Evolutionary conservation across 2,888 invertebrate species (phyloP).

Genomic region (Capitulum mitella): DNA sequence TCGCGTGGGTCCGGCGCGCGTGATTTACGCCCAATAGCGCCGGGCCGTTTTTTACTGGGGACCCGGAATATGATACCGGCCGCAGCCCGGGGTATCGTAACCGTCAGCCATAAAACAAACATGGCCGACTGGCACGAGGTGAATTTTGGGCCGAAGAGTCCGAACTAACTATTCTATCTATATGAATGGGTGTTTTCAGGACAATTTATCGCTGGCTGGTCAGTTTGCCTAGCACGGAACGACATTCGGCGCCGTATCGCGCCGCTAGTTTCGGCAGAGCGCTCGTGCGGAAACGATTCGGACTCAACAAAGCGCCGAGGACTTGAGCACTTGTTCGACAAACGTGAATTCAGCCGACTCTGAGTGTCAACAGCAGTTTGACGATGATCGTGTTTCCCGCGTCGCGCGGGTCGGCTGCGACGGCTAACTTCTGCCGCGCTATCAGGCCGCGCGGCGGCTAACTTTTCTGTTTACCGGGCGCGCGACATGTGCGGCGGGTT

Average conservation of each 20-base stretch:
- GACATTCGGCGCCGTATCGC: too few relatives aligned
- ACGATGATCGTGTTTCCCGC: neutral
- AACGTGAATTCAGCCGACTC: neutral
- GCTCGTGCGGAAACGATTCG: too few relatives aligned
- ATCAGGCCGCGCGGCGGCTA: neutral
- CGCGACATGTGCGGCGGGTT: neutral
- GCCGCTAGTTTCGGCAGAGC: too few relatives aligned
- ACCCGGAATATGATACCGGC: neutral
- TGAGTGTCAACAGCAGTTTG: neutral
- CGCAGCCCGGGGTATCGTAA: neutral
- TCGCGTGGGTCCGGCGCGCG: neutral
- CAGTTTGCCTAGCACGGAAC: too few relatives aligned
- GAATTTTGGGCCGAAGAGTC: too few relatives aligned
- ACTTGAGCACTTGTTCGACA: neutral
- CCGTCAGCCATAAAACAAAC: neutral
- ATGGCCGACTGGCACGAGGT: neutral
- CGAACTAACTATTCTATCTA: too few relatives aligned
- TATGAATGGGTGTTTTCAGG: too few relatives aligned
- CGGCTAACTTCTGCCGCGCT: neutral
- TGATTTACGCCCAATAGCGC: neutral
- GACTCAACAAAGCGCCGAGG: too few relatives aligned
- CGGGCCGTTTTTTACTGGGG: neutral
- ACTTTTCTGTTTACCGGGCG: slow-evolving; percentile 4
- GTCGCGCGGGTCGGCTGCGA: too few relatives aligned
- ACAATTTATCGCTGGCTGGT: too few relatives aligned